These are phyloP conservation scores for Drosophila hawaiiensis DNA, from an alignment of 2,888 invertebrate species.

Conservation along the genomic window DNA sequence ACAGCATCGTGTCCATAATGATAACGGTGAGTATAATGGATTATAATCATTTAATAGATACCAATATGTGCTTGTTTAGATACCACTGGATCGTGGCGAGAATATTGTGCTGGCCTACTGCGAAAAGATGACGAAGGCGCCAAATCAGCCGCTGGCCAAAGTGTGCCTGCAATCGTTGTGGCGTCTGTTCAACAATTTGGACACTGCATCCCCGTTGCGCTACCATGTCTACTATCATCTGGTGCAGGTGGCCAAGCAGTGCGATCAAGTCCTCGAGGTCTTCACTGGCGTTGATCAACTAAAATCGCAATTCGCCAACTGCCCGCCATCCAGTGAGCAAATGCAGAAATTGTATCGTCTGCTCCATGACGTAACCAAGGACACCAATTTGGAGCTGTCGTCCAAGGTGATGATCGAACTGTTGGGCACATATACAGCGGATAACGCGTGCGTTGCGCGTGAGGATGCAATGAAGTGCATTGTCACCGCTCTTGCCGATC, in stretches of 20 bases:
- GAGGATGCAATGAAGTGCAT: conserved; percentile 99
- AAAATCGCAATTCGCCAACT: conserved; percentile 91
- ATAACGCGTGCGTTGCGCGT: conserved; percentile 97
- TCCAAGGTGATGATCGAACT: conserved; percentile 99
- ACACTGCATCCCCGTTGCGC: conserved; percentile 92
- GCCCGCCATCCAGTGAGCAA: conserved; percentile 94
- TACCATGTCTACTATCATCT: conserved; percentile 97
- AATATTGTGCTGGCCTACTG: conserved; percentile 96
- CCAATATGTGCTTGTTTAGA: conserved; percentile 85
- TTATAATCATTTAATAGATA: not conserved
- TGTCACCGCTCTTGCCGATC: conserved; percentile 97
- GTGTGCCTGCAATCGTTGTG: conserved; percentile 95
- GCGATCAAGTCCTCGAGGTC: conserved; percentile 93
- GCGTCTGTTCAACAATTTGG: conserved; percentile 96
- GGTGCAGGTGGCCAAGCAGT: conserved; percentile 94
- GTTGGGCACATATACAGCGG: conserved; percentile 97
- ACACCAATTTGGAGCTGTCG: conserved; percentile 94
- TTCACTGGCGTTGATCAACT: conserved; percentile 94
- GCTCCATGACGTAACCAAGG: conserved; percentile 94
- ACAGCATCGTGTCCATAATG: conserved; percentile 98
- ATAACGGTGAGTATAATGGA: conserved; percentile 89
- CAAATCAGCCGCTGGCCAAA: conserved; percentile 91
- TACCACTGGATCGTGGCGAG: conserved; percentile 94
- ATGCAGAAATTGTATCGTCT: conserved; percentile 95
- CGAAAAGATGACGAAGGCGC: conserved; percentile 95